Conservation (phyloP, 2,797 vertebrate species). For the Ibycter americanus region DNA sequence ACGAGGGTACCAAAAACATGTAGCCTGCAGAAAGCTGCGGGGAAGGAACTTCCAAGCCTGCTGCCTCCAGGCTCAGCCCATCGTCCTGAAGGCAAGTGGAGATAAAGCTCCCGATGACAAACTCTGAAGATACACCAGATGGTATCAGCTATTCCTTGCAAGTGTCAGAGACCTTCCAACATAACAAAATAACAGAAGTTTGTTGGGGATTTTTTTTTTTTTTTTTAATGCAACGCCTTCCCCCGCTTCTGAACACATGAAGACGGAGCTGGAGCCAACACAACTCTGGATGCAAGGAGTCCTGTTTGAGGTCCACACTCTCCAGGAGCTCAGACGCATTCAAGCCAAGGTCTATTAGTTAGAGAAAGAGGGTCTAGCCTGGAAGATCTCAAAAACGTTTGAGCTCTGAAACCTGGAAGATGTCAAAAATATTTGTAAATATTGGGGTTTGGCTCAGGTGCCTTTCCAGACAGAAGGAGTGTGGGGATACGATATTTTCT, state of each 20-base stretch:
- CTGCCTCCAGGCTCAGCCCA: not conserved
- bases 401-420: slow-evolving; percentile 10
- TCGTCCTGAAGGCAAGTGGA: fast-evolving
- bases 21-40: not conserved
- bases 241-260: not conserved
- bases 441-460: slow-evolving; percentile 17
- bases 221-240: not conserved
- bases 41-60: not conserved
- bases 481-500: not conserved
- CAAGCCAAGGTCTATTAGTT: not conserved
- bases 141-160: not conserved
- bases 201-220: not conserved
- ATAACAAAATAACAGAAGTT: not conserved
- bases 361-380: not conserved
- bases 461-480: not conserved
- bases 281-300: not conserved
- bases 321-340: not conserved
- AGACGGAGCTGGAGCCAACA: not conserved
- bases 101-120: not conserved
- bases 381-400: not conserved
- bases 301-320: not conserved
- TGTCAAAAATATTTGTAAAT: slow-evolving; percentile 43
- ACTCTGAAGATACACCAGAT: not conserved
- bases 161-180: not conserved
- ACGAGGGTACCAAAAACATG: not conserved